These are phyloP conservation scores for Artemia sinica DNA, from an alignment of 2,888 invertebrate species.

Conservation along the genomic window DNA sequence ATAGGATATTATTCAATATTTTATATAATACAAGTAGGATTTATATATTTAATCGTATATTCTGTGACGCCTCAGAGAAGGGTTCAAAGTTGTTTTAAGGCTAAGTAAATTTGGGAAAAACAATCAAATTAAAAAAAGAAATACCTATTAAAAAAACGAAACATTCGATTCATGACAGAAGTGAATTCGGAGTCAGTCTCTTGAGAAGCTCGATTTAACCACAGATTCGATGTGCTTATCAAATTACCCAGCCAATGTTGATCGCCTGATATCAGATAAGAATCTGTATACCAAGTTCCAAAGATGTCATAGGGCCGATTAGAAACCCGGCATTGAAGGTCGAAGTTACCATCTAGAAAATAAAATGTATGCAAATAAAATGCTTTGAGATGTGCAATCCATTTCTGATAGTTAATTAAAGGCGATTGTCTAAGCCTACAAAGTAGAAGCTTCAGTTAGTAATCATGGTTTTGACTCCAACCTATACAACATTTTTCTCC, in stretches of 20 bases:
- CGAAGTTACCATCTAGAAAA: slow-evolving; percentile 42
- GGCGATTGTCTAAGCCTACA: too few relatives aligned
- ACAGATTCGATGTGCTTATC: slow-evolving; percentile 52
- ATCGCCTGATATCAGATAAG: slow-evolving; percentile 59
- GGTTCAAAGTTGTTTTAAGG: too few relatives aligned
- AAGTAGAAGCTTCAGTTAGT: too few relatives aligned
- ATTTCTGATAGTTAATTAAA: too few relatives aligned
- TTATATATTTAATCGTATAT: too few relatives aligned
- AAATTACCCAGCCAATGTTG: slow-evolving; percentile 59
- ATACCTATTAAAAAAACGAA: slow-evolving; percentile 46
- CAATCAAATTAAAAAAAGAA: not conserved
- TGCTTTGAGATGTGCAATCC: too few relatives aligned
- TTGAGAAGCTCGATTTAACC: slow-evolving; percentile 61
- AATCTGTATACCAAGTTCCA: slow-evolving; percentile 72
- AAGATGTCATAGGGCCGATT: slow-evolving; percentile 75
- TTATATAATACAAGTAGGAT: too few relatives aligned
- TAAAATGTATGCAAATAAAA: not conserved
- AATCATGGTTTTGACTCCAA: too few relatives aligned
- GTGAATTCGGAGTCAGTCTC: slow-evolving; percentile 59
- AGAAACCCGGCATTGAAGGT: slow-evolving; percentile 50
- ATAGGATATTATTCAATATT: too few relatives aligned
- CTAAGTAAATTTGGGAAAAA: too few relatives aligned
- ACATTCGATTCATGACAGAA: slow-evolving; percentile 51
- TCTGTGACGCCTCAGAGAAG: too few relatives aligned
- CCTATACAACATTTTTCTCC: too few relatives aligned